Conservation (phyloP, 2,113 vertebrate species). For the Aphyosemion australe region DNA sequence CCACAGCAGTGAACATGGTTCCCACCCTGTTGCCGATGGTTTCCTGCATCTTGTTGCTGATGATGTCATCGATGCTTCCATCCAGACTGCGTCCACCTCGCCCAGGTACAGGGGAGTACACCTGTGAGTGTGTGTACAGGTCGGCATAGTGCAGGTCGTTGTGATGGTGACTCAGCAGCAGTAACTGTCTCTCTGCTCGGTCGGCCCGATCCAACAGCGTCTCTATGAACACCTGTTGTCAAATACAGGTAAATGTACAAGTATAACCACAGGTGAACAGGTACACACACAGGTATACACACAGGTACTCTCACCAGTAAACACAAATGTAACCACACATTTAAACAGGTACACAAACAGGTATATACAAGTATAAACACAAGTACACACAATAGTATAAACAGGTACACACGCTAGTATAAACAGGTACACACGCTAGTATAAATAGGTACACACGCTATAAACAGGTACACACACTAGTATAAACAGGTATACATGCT, state of each 20-base stretch:
- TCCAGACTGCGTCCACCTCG: slow-evolving; percentile 55
- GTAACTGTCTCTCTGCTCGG: slow-evolving; percentile 86
- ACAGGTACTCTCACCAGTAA: too few species aligned
- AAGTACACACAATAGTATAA: too few species aligned
- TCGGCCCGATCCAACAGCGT: slow-evolving; percentile 90
- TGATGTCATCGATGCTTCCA: slow-evolving; percentile 39
- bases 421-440: too few species aligned
- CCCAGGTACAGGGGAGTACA: background rate
- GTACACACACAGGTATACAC: too few species aligned
- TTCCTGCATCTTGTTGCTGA: slow-evolving; percentile 21
- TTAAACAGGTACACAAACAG: too few species aligned
- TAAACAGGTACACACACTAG: too few species aligned
- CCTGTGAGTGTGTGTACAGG: background rate
- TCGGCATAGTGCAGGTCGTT: background rate
- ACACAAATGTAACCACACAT: too few species aligned
- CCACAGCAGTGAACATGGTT: background rate
- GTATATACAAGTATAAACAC: too few species aligned
- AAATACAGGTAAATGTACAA: background rate
- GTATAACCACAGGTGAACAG: too few species aligned
- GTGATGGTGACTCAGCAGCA: slow-evolving; percentile 76
- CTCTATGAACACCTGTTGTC: slow-evolving; percentile 86
- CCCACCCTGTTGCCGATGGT: slow-evolving; percentile 52
- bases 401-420: too few species aligned
- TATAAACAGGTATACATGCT: too few species aligned
- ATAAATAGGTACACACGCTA: too few species aligned